These are phyloP conservation scores for Embiotoca jacksoni DNA, from an alignment of 2,113 vertebrate species.

Conservation along the genomic window DNA sequence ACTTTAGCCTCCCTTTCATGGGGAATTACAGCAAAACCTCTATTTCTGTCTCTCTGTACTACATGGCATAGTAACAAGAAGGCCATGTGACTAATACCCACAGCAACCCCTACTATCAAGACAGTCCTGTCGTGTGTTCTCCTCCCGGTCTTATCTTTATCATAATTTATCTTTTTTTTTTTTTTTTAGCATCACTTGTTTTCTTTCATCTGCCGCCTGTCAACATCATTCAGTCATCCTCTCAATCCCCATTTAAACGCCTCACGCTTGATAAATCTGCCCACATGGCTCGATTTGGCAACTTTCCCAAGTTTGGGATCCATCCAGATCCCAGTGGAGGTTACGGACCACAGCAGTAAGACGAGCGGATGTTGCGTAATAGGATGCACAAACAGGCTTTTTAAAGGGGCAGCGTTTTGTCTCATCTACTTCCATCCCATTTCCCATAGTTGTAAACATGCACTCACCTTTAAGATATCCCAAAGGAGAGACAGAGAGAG, in stretches of 20 bases:
- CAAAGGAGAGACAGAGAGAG: not conserved
- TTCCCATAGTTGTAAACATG: conserved; percentile 54
- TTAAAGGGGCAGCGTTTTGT: conserved; percentile 49
- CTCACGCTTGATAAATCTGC: conserved; percentile 44
- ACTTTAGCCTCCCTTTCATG: conserved; percentile 32
- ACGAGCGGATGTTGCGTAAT: conserved; percentile 38
- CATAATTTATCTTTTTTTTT: conserved; percentile 11
- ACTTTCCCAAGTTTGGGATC: conserved; percentile 42
- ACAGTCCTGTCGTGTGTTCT: not conserved
- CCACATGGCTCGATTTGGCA: conserved; percentile 46
- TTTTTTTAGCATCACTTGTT: conserved; percentile 27
- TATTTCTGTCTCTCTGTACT: conserved; percentile 61
- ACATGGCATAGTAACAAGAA: conserved; percentile 66
- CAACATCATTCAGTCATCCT: conserved; percentile 40
- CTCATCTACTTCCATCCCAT: conserved; percentile 17
- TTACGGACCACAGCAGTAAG: conserved; percentile 21
- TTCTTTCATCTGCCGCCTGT: conserved; percentile 31
- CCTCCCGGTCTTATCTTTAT: conserved; percentile 2
- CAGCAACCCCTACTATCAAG: conserved; percentile 23
- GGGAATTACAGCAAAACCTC: conserved; percentile 48
- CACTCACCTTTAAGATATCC: conserved; percentile 62
- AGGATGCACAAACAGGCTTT: conserved; percentile 33
- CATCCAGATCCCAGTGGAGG: conserved; percentile 23
- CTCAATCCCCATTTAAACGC: conserved; percentile 42
- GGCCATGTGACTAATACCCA: conserved; percentile 54